Evolutionary conservation across 2,797 vertebrate genomes (phyloP), one percentile per base, ranked within the genome.

Genomic region (Cryptoprocta ferox): DNA sequence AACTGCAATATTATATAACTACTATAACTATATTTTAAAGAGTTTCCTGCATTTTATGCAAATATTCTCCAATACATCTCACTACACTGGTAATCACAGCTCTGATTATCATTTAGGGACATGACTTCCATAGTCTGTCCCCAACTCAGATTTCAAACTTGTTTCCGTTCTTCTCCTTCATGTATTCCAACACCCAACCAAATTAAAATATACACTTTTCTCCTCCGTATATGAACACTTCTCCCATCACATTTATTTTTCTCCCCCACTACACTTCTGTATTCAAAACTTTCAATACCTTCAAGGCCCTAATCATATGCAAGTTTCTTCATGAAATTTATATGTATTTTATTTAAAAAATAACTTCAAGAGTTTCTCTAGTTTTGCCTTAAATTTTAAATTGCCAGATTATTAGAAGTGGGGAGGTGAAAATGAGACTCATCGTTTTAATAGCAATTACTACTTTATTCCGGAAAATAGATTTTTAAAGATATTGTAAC

Each of bases 301-400:
- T 92, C 8, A 89, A 89, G 48, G 73, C 19, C 9, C 9, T 61
- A 35, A 61, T 93, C 5, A 66, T 80, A 89, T 35, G 26, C 16
- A n/a, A 79, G 35, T 80, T 75, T 89, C 48, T 59, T 92, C 39
- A 81, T 90, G 50, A 95, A 93, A 91, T 53, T 32, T 82, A 63
- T 84, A 56, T 26, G 1, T 3, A 56, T 10, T 71, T 63, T 39
- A 96, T 59, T 59, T 10, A 92, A 92, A 89, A 78, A 85, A 73
- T 21, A 59, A 71, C 9, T 89, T 85, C 65, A 65, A 65, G 56
- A 63, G 9, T 65, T 88, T 65, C 39, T 65, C 53, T 83, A 82
- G 48, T 75, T 87, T 91, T 88, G 14, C 63, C 76, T 87, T 83
- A 35, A 89, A 94, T 92, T 85, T 73, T 88, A 35, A 92, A 68